Evolutionary conservation across 1,140 invertebrate species (phyloP).

Genomic region (Aphelinus certus): DNA sequence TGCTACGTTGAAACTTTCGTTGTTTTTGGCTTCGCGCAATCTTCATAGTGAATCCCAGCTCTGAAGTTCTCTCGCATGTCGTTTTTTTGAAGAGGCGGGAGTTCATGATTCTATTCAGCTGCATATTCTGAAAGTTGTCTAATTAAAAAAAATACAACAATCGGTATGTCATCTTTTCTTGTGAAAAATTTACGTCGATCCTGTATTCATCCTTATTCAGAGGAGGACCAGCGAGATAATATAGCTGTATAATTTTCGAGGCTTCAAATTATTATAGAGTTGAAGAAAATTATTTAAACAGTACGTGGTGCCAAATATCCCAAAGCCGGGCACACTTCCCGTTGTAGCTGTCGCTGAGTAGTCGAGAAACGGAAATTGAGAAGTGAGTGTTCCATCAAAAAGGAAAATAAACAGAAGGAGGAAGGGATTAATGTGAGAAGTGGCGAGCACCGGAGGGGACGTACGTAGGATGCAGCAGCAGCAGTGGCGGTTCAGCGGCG

Average conservation of each 20-base stretch:
- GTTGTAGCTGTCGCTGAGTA: background rate
- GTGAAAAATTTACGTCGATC: too few species aligned
- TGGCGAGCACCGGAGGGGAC: too few species aligned
- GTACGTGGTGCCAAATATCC: too few species aligned
- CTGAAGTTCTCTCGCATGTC: background rate
- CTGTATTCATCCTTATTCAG: too few species aligned
- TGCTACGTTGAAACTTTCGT: background rate
- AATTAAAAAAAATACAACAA: background rate
- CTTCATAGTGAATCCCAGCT: background rate
- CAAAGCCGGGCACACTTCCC: too few species aligned
- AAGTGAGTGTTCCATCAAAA: background rate
- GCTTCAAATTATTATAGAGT: too few species aligned
- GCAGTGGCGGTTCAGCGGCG: background rate
- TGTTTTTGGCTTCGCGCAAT: background rate
- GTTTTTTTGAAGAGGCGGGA: background rate
- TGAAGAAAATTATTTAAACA: too few species aligned
- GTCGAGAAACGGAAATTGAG: background rate
- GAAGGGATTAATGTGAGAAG: background rate
- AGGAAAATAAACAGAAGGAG: background rate
- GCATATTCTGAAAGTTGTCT: background rate
- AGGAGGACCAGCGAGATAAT: too few species aligned
- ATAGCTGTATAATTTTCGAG: too few species aligned
- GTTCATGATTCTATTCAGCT: background rate
- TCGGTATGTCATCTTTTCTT: too few species aligned
- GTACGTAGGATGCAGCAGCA: background rate